Base-by-base conservation (phyloP, 1,140 invertebrate genomes). In the Orussus abietinus region DNA sequence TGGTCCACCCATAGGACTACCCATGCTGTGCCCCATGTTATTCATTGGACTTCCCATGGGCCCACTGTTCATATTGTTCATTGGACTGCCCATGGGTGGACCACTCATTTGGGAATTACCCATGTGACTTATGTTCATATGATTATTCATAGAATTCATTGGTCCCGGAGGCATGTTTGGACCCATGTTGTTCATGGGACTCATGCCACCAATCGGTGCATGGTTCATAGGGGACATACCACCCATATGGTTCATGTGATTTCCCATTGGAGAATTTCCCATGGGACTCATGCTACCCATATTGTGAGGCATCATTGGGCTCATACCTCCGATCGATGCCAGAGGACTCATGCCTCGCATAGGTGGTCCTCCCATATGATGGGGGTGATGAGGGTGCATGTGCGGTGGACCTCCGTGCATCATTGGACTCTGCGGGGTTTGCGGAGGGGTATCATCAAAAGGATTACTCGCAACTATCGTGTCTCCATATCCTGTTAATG, bases 391-490 rank as follows among this genome's bases (percentile, higher is more conserved):
- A 2, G 65, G 57, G 53, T 74, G 72, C 66, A 77, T 75, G 38
- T 75, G 75, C 2, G 66, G 66, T 14, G 69, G 66, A 9, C 78
- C 77, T 67, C 80, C 77, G 62, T 79, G 62, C 71, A 84, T 83
- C 71, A 80, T 83, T 28, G 77, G 76, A 49, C 54, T 78, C 64
- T 71, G 76, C 54, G 73, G 74, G 66, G 64, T 77, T 71, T 53
- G 80, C 57, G 72, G 82, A 14, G 90, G 88, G 7, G 85, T 89
- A 59, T 97, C 93, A 72, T 97, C 93, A 72, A 97, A 96, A 17
- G 92, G 92, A 75, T 96, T 96, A 38, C 88, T 92, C 21, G 91
- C 92, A 45, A 95, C 83, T 59, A 96, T 92, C 30, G 91, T 94
- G 60, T 95, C 91, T 26, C 90, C 91, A 72, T 90, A 93, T 36